Base-by-base conservation (phyloP, 1,140 invertebrate genomes). In the Oncopodura yosiiana region DNA sequence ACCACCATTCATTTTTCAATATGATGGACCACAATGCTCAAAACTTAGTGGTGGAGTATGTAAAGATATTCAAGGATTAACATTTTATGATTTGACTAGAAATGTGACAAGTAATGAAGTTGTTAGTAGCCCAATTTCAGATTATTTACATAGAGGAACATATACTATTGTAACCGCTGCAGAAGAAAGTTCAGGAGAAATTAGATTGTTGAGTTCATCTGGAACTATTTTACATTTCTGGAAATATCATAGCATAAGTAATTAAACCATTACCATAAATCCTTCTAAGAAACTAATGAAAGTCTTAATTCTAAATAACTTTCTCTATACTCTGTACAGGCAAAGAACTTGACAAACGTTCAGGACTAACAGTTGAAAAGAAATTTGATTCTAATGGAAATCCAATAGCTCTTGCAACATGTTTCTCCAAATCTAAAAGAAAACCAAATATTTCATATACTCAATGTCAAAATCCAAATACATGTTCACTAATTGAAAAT, bases 401-500 rank as follows among this genome's bases (percentile, higher is more conserved):
- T 12, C 36, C 23, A 2, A 37, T 41, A 11, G 30, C 29, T 3
- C 19, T 45, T 18, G 38, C 19, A 12, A 34, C 27, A 21, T 55
- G 53, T 16, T 9, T 26, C 9, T 55, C 53, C 16, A 48, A 55
- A 36, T 49, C 53, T 6, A 23, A 19, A 6, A 21, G 11, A 16
- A 48, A 38, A 24, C 53, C 53, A 32, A 41, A 23, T 23, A 41
- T 55, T 23, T 21, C 29, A 16, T 55, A 55, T 39, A 23, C 37
- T 42, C 45, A 55, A 32, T 55, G 53, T n/a, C 37, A 46, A 30
- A 55, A 49, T 34, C 44, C 45, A 6, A 46, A 55, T 41, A 49
- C 44, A 1, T 55, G 53, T 45, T 18, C 26, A 24, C 16, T 55
- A 19, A 55, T 55, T 44, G 29, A 39, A 23, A 55, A 49, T 32